Conservation (phyloP, 2,797 vertebrate genomes). For the Telmatherina bonti region DNA sequence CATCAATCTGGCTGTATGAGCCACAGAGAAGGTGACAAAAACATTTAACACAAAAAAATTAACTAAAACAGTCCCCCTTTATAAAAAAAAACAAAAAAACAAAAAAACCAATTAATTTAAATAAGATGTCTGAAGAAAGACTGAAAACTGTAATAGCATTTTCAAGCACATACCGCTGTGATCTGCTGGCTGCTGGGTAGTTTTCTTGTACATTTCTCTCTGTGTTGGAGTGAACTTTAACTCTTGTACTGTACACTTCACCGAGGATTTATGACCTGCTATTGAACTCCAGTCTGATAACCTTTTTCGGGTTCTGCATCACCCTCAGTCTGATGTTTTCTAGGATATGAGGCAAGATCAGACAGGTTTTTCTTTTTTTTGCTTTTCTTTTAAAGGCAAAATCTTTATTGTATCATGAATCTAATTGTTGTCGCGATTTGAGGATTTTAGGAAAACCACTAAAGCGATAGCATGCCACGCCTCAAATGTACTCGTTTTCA, state of each 20-base stretch:
- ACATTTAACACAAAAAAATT: background rate
- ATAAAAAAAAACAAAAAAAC: no score
- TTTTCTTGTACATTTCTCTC: constrained; percentile 26
- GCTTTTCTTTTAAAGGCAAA: background rate
- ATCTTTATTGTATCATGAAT: constrained; percentile 8
- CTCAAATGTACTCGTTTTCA: background rate
- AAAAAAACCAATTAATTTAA: no score
- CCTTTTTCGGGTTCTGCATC: constrained; percentile 7
- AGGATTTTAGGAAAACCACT: background rate
- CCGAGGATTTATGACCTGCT: constrained; percentile 18
- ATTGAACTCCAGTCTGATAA: constrained; percentile 34
- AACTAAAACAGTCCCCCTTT: background rate
- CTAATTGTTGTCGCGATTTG: constrained; percentile 7
- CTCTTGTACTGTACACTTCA: constrained; percentile 21
- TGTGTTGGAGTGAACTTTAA: constrained; percentile 64
- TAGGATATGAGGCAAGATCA: background rate
- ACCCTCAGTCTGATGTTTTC: constrained; percentile 14
- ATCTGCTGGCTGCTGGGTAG: constrained; percentile 3
- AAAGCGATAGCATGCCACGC: background rate
- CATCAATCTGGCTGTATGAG: background rate
- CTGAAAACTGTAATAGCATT: constrained; percentile 2
- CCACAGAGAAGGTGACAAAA: background rate
- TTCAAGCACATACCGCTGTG: constrained; percentile 33
- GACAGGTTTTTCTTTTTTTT: background rate
- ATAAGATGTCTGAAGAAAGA: background rate